Conservation (phyloP, 2,113 vertebrate genomes). For the Hyla sarda region DNA sequence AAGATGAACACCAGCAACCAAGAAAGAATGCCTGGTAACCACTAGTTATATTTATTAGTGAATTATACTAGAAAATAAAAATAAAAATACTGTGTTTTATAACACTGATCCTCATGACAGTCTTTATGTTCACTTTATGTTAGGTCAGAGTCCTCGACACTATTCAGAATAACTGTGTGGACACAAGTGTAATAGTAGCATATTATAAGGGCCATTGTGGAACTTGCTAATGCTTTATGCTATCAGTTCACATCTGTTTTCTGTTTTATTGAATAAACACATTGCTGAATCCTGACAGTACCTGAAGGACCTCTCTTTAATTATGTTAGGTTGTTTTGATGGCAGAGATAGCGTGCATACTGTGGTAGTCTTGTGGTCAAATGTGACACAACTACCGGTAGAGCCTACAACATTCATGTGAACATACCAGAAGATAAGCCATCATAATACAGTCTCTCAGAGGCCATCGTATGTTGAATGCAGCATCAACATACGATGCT, state of each 20-base stretch:
- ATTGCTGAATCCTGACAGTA: too few species aligned
- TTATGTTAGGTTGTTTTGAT: neutral
- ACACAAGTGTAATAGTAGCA: too few species aligned
- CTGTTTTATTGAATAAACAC: too few species aligned
- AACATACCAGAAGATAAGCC: neutral
- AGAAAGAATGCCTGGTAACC: neutral
- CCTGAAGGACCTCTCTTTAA: too few species aligned
- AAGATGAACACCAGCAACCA: neutral
- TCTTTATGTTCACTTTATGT: neutral
- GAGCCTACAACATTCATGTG: too few species aligned
- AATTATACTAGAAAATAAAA: neutral
- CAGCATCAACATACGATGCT: too few species aligned
- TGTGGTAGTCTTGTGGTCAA: neutral
- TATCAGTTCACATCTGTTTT: too few species aligned
- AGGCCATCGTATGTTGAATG: too few species aligned
- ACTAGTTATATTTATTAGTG: neutral
- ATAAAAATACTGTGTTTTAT: neutral
- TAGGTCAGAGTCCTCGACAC: neutral
- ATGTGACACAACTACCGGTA: neutral
- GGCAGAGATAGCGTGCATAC: neutral
- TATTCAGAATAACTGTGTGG: neutral
- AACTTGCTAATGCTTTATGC: too few species aligned
- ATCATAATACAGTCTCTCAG: too few species aligned
- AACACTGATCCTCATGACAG: neutral
- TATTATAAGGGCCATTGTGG: too few species aligned